Percentiles rank a stretch among this genome's conserved stretches.
phyloP scores from a whole-genome alignment of 2,797 vertebrate species.

The Xiphorhynchus erythropygius region DNA sequence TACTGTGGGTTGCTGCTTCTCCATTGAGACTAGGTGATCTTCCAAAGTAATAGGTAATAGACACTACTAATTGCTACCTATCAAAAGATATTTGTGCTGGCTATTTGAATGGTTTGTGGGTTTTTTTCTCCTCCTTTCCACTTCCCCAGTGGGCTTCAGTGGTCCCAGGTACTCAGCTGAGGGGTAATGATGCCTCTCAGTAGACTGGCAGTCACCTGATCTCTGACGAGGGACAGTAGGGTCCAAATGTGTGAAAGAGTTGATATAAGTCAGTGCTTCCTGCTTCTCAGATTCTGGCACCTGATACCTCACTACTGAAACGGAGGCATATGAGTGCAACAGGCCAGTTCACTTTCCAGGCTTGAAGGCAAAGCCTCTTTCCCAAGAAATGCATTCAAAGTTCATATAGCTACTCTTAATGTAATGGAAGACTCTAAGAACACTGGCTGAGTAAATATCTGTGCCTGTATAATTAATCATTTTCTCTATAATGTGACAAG shows the following conservation, averaged over 20 bases:
- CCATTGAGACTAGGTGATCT: not conserved
- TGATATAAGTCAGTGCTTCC: not conserved
- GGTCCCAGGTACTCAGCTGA: not conserved
- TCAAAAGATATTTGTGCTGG: not conserved
- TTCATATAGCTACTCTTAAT: not conserved
- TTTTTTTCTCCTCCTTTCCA: not conserved
- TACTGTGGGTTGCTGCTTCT: not conserved
- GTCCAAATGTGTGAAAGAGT: not conserved
- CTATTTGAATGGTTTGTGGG: not conserved
- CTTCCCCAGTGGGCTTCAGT: not conserved
- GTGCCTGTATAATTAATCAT: not conserved
- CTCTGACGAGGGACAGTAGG: not conserved
- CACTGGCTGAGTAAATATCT: not conserved
- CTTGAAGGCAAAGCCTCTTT: not conserved
- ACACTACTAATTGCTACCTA: not conserved
- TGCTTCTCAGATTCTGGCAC: not conserved
- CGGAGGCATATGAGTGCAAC: not conserved
- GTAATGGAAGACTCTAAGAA: not conserved
- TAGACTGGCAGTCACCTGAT: not conserved
- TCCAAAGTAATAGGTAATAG: not conserved
- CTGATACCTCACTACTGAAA: not conserved
- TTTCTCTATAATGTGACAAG: conserved; percentile 5
- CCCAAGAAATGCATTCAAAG: not conserved
- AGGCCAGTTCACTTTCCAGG: not conserved
- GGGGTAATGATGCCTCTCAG: not conserved